Base-by-base conservation (phyloP, 2,797 vertebrate genomes). In the Spea hammondii region DNA sequence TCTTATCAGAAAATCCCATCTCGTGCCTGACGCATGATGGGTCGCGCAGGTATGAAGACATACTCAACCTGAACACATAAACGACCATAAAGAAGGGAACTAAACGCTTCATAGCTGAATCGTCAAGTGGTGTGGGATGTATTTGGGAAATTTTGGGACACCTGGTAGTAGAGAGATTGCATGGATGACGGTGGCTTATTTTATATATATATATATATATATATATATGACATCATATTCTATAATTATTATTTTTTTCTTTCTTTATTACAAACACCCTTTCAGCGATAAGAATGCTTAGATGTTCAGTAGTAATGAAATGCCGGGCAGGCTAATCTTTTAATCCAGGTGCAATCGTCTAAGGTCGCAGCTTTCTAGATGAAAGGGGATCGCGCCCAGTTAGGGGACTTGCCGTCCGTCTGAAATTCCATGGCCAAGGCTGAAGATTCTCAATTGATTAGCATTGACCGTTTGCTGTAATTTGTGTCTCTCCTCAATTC, bases 1-100 rank as follows among this genome's bases (percentile, higher is more conserved):
- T 48, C 70, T 64, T 73, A 77, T 82, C 74, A 64, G 55, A 82
- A 80, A 82, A 82, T 73, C 70, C 79, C 79, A 82, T 82, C 74
- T 73, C n/a, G 65, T 46, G 66, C 44, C 70, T 82, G 74, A 55
- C 79, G 17, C 64, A 66, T 60, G 64, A 72, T 71, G 72, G 70
- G 69, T 68, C 46, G 47, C 64, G n/a, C 50, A 62, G 60, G 68
- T 76, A 76, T n/a, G n/a, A 70, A 76, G 44, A 50, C 13, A 54
- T 59, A 64, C 32, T 11, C 49, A 5, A 44, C 51, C 32, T 12
- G 45, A 65, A 47, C 46, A 75, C 72, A 60, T 72, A 32, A 50
- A 51, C 32, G 14, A 70, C 49, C 68, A 71, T 32, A 60, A 72
- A 65, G 44, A 14, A 32, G 10, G 14, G 12, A 8, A 32, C 32